These are phyloP conservation scores for Cynaeus angustus DNA, from an alignment of 2,888 invertebrate genomes.

Conservation along the genomic window DNA sequence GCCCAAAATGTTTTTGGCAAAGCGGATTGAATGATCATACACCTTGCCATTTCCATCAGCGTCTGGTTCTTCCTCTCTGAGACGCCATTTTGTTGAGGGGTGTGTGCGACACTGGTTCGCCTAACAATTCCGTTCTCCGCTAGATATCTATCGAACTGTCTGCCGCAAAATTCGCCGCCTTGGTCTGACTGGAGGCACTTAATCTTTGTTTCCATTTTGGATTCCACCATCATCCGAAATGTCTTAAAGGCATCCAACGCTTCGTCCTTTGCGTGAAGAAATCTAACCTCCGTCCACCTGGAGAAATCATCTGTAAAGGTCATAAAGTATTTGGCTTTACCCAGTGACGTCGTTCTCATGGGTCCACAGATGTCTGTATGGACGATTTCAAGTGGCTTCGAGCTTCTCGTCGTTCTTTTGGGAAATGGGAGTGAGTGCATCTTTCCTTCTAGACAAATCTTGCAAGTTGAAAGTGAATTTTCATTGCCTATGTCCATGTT, in stretches of 20 bases:
- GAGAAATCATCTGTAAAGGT: constrained; percentile 6
- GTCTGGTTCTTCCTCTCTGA: constrained; percentile 63
- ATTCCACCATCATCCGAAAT: background rate
- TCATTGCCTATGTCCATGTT: no score
- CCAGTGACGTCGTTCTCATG: background rate
- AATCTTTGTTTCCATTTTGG: background rate
- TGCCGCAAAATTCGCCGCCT: background rate
- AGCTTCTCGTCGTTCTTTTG: background rate
- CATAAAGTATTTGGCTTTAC: background rate
- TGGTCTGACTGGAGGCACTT: constrained; percentile 5
- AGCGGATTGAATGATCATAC: constrained; percentile 57
- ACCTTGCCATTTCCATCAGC: constrained; percentile 60
- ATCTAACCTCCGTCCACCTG: background rate
- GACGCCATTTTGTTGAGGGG: constrained; percentile 62
- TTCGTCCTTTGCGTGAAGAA: background rate
- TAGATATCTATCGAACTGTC: background rate
- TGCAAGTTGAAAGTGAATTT: background rate
- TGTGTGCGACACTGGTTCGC: constrained; percentile 46
- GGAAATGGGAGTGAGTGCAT: background rate
- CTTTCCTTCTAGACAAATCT: background rate
- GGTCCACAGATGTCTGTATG: constrained; percentile 14
- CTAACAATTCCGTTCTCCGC: background rate
- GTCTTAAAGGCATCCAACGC: background rate
- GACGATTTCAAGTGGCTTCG: background rate
- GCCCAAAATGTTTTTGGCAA: constrained; percentile 59